A percentile compares a stretch with the other conserved stretches of the same genome.
phyloP scores from a whole-genome alignment of 2,113 vertebrate genomes.

The Rhinogobius similis region DNA sequence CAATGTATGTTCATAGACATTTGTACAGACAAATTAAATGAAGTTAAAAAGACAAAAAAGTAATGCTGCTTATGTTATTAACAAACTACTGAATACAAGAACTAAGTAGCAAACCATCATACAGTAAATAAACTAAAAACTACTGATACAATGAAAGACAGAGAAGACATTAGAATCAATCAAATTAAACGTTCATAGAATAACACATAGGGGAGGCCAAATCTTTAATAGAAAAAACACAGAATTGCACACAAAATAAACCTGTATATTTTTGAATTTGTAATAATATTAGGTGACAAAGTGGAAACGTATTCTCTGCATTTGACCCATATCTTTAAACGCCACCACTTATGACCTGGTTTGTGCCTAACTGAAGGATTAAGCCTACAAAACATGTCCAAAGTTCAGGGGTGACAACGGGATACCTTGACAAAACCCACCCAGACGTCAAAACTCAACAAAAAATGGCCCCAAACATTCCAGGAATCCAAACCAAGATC shows the following conservation, averaged over 20 bases:
- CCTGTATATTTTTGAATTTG: background rate
- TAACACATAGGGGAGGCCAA: background rate
- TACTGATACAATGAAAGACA: too few species aligned
- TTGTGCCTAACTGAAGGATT: background rate
- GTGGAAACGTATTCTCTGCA: background rate
- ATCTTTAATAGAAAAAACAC: background rate
- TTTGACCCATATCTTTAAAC: background rate
- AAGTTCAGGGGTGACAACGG: background rate
- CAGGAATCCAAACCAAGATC: too few species aligned
- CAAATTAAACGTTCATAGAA: background rate
- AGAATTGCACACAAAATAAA: background rate
- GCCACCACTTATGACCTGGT: background rate
- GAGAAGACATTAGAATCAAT: background rate
- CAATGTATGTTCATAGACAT: constrained; percentile 64
- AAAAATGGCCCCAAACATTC: too few species aligned
- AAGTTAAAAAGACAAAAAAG: background rate
- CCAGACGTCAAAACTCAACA: too few species aligned
- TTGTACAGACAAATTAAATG: constrained; percentile 25
- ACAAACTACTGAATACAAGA: constrained; percentile 3
- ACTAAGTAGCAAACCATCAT: background rate
- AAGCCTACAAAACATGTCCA: background rate
- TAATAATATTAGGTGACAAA: background rate
- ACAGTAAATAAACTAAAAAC: background rate
- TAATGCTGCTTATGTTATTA: constrained; percentile 20
- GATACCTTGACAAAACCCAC: background rate